Conservation (phyloP, 2,113 vertebrate species). For the Peromyscus polionotus region DNA sequence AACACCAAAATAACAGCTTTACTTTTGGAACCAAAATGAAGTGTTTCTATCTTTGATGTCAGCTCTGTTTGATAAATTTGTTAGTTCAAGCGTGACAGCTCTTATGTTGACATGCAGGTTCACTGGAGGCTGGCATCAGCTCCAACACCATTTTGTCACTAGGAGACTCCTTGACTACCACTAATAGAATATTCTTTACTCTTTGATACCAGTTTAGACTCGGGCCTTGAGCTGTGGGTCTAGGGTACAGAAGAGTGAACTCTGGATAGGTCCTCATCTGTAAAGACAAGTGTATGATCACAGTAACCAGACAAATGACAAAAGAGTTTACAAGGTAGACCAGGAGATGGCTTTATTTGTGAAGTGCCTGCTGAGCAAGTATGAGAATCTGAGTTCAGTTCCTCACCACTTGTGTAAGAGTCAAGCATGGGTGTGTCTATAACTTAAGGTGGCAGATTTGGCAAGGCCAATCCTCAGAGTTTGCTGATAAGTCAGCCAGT, state of each 20-base stretch:
- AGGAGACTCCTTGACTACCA: neutral
- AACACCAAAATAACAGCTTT: constrained; percentile 40
- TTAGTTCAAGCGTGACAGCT: constrained; percentile 49
- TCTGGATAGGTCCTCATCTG: neutral
- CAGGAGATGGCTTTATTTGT: neutral
- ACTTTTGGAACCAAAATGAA: constrained; percentile 25
- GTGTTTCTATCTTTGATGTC: constrained; percentile 25
- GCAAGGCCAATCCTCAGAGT: neutral
- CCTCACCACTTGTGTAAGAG: neutral
- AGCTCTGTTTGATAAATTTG: constrained; percentile 72
- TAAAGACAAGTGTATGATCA: neutral
- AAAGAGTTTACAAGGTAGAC: neutral
- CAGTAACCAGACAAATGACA: neutral
- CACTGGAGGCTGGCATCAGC: neutral
- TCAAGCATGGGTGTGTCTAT: neutral
- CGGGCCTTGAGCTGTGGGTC: too few relatives aligned
- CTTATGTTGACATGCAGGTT: constrained; percentile 38
- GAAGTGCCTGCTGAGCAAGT: neutral
- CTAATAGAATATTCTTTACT: neutral
- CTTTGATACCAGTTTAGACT: neutral
- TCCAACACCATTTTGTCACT: neutral
- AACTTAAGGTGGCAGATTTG: neutral
- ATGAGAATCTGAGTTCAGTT: neutral
- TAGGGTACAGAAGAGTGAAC: neutral
- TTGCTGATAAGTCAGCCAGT: neutral